Percentiles rank a stretch among this genome's conserved stretches.
phyloP scores from a whole-genome alignment of 2,797 vertebrate genomes.

The Hypotaenidia okinawae region DNA sequence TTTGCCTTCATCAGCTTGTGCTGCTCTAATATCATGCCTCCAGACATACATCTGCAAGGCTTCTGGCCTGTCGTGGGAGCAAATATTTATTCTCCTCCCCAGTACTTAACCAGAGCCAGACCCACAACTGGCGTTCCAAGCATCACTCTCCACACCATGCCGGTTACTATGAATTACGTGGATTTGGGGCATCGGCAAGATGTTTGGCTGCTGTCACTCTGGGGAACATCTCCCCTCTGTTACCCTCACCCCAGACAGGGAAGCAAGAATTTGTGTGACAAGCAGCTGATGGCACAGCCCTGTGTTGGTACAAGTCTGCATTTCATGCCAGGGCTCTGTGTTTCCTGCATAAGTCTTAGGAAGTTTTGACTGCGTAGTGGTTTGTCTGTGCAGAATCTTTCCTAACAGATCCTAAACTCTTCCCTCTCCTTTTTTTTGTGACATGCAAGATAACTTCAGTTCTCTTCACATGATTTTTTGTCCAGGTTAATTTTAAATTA shows the following conservation, averaged over 20 bases:
- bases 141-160: accelerated
- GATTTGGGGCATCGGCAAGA: not conserved
- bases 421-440: not conserved
- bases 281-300: not conserved
- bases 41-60: not conserved
- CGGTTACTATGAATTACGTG: not conserved
- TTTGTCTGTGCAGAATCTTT: not conserved
- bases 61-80: not conserved
- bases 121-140: not conserved
- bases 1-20: not conserved
- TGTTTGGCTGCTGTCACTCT: not conserved
- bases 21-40: not conserved
- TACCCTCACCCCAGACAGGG: not conserved
- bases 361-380: not conserved
- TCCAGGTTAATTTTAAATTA: not conserved
- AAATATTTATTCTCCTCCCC: not conserved
- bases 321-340: not conserved
- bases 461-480: not conserved
- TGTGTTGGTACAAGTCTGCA: not conserved
- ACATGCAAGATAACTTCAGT: not conserved
- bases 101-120: not conserved
- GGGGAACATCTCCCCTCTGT: not conserved
- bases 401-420: not conserved
- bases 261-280: not conserved
- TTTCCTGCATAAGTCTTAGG: not conserved